phyloP scores from a whole-genome alignment of 2,888 invertebrate genomes.

The Acanthococcus lagerstroemiae region DNA sequence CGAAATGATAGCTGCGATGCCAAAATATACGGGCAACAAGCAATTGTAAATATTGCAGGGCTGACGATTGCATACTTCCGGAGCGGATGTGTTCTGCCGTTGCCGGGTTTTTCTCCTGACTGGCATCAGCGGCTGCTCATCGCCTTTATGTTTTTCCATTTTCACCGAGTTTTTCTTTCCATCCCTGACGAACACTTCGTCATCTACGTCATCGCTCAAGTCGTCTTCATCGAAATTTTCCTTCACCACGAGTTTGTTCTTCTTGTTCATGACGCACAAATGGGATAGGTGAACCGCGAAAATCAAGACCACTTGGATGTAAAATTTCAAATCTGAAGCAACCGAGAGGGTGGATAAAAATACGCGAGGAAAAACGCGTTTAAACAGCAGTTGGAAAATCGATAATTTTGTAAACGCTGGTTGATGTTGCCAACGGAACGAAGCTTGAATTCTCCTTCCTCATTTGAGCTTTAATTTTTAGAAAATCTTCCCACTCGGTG shows the following conservation, averaged over 20 bases:
- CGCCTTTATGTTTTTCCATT: conserved; percentile 55
- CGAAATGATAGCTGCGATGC: conserved; percentile 17
- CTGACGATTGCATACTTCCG: conserved; percentile 19
- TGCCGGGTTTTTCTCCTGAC: conserved; percentile 51
- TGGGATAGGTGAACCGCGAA: too few relatives aligned
- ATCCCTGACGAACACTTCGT: conserved; percentile 66
- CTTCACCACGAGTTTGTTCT: conserved; percentile 44
- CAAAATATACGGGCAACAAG: conserved; percentile 23
- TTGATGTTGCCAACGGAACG: too few relatives aligned
- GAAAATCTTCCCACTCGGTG: too few relatives aligned
- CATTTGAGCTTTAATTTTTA: too few relatives aligned
- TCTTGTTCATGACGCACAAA: too few relatives aligned
- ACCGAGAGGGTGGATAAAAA: too few relatives aligned
- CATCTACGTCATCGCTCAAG: conserved; percentile 62
- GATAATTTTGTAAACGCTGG: too few relatives aligned
- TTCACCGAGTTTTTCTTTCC: conserved; percentile 50
- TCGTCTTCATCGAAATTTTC: conserved; percentile 61
- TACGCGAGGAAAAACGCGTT: too few relatives aligned
- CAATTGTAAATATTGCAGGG: conserved; percentile 27
- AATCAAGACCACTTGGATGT: too few relatives aligned
- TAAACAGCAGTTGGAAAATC: too few relatives aligned
- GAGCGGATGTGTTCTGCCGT: neutral
- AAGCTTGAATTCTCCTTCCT: too few relatives aligned
- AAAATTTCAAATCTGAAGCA: too few relatives aligned
- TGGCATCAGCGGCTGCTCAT: conserved; percentile 63